phyloP scores from a whole-genome alignment of 2,113 vertebrate genomes.

The Toxotes chatareus region DNA sequence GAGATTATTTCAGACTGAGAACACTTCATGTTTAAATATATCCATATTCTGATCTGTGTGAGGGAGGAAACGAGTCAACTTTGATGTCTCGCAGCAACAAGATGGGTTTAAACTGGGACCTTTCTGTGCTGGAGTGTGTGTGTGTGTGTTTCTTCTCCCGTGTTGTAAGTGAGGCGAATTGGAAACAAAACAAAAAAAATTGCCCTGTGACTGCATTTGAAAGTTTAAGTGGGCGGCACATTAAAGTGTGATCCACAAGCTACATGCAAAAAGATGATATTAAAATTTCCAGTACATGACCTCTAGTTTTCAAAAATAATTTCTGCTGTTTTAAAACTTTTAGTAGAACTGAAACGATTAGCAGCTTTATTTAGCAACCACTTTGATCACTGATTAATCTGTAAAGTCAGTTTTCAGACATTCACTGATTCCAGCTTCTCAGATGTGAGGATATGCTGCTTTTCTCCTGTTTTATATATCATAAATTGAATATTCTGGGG shows the following conservation, averaged over 20 bases:
- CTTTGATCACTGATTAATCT: neutral
- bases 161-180: neutral
- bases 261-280: neutral
- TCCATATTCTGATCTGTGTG: conserved; percentile 6
- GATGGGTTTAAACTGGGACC: conserved; percentile 11
- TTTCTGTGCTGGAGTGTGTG: neutral
- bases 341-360: neutral
- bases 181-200: neutral
- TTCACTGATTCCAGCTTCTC: too few relatives aligned
- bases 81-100: neutral
- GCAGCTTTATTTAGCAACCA: neutral
- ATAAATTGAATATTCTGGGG: too few relatives aligned
- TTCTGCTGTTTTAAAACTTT: neutral
- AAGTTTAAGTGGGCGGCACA: neutral
- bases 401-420: too few relatives aligned
- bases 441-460: too few relatives aligned
- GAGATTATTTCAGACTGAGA: conserved; percentile 34
- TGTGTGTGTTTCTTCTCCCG: neutral
- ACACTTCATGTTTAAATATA: conserved; percentile 16
- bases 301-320: neutral
- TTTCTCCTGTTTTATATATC: too few relatives aligned
- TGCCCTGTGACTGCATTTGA: neutral
- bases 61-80: neutral
- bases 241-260: neutral
- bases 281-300: neutral